phyloP scores from a whole-genome alignment of 2,888 invertebrate genomes.

The Netelia fuscicornis region DNA sequence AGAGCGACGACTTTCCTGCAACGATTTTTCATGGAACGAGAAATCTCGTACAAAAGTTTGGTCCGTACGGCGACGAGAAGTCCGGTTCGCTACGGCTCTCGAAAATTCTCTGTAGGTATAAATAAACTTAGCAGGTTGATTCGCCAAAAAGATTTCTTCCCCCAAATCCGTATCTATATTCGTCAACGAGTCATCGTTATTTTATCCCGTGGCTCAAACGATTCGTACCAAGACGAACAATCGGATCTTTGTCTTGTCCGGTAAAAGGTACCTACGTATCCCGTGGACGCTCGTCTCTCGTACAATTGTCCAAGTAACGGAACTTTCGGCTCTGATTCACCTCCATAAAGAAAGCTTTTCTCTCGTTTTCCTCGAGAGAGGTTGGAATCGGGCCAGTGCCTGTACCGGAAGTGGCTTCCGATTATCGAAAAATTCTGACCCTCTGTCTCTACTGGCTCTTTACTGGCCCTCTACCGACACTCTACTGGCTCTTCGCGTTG shows the following conservation, averaged over 20 bases:
- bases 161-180: too few species aligned
- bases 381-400: slow-evolving; percentile 70
- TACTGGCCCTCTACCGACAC: not conserved
- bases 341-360: slow-evolving; percentile 38
- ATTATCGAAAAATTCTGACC: slow-evolving; percentile 65
- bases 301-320: not conserved
- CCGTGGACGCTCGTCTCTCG: not conserved
- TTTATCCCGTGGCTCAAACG: too few species aligned
- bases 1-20: slow-evolving; percentile 14
- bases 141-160: too few species aligned
- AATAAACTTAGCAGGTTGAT: too few species aligned
- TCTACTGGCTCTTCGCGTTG: not conserved
- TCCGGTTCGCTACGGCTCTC: not conserved
- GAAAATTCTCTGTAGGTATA: not conserved
- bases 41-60: slow-evolving; percentile 26
- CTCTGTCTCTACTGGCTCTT: slow-evolving; percentile 5
- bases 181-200: too few species aligned
- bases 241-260: not conserved
- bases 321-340: slow-evolving; percentile 59
- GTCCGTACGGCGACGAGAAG: slow-evolving; percentile 12
- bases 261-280: not conserved
- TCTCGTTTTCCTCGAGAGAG: slow-evolving; percentile 6
- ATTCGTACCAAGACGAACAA: not conserved
- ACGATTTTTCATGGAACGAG: slow-evolving; percentile 44
- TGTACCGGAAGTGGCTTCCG: slow-evolving; percentile 69